A percentile compares a stretch with the other conserved stretches of the same genome.
Evolutionary conservation across 2,797 vertebrate genomes (phyloP).

Genomic region (Halcyon leucocephala): DNA sequence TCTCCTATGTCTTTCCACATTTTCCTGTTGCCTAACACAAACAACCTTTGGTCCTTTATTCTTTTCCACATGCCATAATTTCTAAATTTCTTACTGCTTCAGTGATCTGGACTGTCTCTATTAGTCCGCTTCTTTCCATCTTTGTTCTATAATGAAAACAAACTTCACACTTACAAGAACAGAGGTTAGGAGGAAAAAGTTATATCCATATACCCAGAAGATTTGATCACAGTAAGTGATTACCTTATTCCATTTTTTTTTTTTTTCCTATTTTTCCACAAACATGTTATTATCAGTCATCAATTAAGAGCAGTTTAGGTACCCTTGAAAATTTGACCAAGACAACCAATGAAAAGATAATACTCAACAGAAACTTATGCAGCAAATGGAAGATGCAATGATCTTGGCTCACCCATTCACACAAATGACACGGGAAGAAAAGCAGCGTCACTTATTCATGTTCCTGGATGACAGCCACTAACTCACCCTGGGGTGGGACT

Average conservation of each 20-base stretch:
- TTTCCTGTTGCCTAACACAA: neutral
- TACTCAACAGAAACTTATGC: neutral
- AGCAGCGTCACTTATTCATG: neutral
- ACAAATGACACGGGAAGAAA: accelerated
- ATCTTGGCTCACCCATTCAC: neutral
- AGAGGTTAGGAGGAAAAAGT: neutral
- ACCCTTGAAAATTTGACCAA: neutral
- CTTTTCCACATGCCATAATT: neutral
- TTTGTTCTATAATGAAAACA: neutral
- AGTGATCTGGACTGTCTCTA: neutral
- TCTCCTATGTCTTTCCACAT: neutral
- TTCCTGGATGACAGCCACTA: neutral
- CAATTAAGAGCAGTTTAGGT: neutral
- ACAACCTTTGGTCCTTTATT: neutral
- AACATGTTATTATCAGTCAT: neutral
- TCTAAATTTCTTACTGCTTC: neutral
- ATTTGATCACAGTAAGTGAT: neutral
- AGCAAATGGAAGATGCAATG: neutral
- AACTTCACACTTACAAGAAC: neutral
- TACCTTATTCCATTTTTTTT: neutral
- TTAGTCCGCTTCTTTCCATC: neutral
- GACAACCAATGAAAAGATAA: neutral
- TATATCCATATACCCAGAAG: neutral
- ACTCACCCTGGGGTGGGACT: neutral
- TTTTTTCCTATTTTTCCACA: neutral